phyloP scores from a whole-genome alignment of 2,888 invertebrate genomes.

The Agrotis puta region DNA sequence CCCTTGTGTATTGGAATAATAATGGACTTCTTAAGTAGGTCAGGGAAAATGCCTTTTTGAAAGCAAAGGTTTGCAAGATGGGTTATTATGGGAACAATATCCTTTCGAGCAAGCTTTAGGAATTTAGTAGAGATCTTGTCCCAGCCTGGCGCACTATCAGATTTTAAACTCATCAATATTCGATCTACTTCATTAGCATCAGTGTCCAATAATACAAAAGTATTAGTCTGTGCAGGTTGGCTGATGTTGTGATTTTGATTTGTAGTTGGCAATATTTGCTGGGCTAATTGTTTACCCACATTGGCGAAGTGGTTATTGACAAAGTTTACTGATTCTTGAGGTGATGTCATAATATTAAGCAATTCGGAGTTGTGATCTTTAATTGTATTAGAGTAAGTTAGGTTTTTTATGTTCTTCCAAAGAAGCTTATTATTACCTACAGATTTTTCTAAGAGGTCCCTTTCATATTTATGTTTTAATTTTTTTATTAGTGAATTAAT shows the following conservation, averaged over 20 bases:
- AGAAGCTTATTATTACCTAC: neutral
- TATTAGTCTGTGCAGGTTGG: neutral
- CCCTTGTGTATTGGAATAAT: too few species aligned
- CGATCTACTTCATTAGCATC: constrained; percentile 3
- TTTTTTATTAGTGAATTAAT: neutral
- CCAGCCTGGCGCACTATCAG: constrained; percentile 12
- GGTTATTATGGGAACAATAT: too few species aligned
- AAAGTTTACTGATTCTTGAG: constrained; percentile 3
- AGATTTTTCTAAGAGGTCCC: neutral
- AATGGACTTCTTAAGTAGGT: too few species aligned
- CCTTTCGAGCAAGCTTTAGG: too few species aligned
- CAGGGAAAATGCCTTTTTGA: too few species aligned
- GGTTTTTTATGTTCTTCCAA: constrained; percentile 12
- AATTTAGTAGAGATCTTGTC: too few species aligned
- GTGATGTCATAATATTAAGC: neutral
- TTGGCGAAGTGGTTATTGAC: too few species aligned
- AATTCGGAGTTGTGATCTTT: neutral
- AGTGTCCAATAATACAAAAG: constrained; percentile 10
- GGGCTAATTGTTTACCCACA: too few species aligned
- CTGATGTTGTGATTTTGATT: constrained; percentile 15
- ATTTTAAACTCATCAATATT: constrained; percentile 12
- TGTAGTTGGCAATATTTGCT: too few species aligned
- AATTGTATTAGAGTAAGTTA: neutral
- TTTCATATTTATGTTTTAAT: neutral
- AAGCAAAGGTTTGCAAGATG: too few species aligned